phyloP scores from a whole-genome alignment of 1,140 invertebrate species.

The Euglossa dilemma region DNA sequence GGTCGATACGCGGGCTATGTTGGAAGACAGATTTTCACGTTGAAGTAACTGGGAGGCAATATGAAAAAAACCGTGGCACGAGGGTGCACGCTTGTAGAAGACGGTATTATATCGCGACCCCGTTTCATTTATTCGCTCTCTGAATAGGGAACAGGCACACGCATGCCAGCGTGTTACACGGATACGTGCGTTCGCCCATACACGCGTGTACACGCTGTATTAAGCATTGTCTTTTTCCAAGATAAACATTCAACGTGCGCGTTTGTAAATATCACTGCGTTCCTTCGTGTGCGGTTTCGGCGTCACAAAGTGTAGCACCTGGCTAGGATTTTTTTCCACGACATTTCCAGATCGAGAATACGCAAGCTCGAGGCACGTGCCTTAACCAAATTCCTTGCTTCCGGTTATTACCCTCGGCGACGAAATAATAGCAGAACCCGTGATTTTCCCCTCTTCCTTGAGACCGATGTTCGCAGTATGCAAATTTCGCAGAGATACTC shows the following conservation, averaged over 20 bases:
- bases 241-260: constrained; percentile 31
- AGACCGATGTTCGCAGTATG: no score
- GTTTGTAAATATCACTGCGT: background rate
- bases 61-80: constrained; percentile 49
- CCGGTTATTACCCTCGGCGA: no score
- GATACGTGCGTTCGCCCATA: background rate
- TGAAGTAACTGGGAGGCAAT: constrained; percentile 57
- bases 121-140: constrained; percentile 67
- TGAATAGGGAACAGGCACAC: constrained; percentile 54
- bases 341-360: no score
- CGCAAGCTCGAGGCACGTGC: no score
- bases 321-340: no score
- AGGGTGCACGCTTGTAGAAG: constrained; percentile 31
- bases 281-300: background rate
- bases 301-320: no score
- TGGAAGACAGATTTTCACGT: constrained; percentile 34
- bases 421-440: no score
- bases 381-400: no score
- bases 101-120: constrained; percentile 61
- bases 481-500: no score
- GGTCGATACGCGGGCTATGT: background rate
- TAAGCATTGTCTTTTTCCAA: constrained; percentile 50
- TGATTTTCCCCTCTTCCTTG: no score
- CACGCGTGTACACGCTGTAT: constrained; percentile 4
- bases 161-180: background rate